Base-by-base conservation (phyloP, 2,797 vertebrate species). In the Argya squamiceps region DNA sequence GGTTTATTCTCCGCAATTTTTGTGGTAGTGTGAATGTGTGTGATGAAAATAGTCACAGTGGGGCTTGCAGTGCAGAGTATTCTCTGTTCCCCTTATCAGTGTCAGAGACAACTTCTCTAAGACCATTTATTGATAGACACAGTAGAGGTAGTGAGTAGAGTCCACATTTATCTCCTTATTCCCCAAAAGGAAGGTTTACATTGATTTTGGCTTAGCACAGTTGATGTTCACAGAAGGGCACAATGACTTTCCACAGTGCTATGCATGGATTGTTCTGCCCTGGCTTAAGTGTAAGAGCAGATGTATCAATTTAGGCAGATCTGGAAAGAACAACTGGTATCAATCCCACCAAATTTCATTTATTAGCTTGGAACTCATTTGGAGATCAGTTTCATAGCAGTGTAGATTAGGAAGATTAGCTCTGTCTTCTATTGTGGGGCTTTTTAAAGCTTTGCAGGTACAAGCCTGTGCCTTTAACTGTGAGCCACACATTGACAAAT, bases 21-120 rank as follows among this genome's bases (percentile, higher is more conserved):
- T 29, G 9, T 43, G 22, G 6, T 15, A 75, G 5, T 15, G 3
- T 36, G 26, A 84, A 64, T 49, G 7, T 0, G 0, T 20, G 13
- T 39, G 36, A 68, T 47, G 14, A 58, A 78, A 91, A 76, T 3
- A 36, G 9, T 22, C 24, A 58, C 21, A 62, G n/a, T 34, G 13
- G 7, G 6, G 22, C 12, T 69, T 75, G 22, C 12, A 63, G 62
- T 13, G 4, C 3, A 10, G 16, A 12, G 2, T 41, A 20, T 43
- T 81, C 56, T 52, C 37, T 59, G 9, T 58, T 89, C 12, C 10
- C 9, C 18, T 23, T 60, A 64, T 30, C 67, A 68, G 23, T 68
- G 21, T 4, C 14, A n/a, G 7, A 5, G 20, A 24, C 11, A 82
- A 69, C 24, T 82, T 75, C 37, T 87, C 21, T 36, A 41, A 79